Conservation (phyloP, 2,113 vertebrate genomes). For the Beaufortia kweichowensis region DNA sequence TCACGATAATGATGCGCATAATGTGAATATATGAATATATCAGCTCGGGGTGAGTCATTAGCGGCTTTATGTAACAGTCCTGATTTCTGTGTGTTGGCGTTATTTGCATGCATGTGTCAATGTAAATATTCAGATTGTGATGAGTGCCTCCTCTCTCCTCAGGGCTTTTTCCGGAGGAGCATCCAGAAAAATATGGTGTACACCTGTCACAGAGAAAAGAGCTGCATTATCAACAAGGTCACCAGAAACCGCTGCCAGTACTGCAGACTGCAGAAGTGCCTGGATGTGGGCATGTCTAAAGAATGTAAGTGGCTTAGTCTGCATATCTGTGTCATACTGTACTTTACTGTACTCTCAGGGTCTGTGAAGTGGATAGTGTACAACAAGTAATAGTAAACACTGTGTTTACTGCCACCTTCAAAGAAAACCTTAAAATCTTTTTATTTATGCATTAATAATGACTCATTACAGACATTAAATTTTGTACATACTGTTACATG, state of each 20-base stretch:
- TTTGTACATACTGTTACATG: no score
- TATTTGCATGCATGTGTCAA: neutral
- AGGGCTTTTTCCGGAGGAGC: constrained; percentile 94
- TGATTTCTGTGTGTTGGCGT: neutral
- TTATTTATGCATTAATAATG: no score
- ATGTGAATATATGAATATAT: constrained; percentile 14
- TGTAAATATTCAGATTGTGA: neutral
- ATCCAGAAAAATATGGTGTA: constrained; percentile 98
- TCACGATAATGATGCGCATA: neutral
- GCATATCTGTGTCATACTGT: neutral
- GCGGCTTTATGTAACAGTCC: neutral
- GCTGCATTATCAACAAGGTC: constrained; percentile 95
- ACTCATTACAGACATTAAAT: no score
- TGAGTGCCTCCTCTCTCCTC: constrained; percentile 33
- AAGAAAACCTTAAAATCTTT: no score
- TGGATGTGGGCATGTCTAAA: constrained; percentile 96
- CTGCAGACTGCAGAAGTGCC: constrained; percentile 94
- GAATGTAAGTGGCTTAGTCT: constrained; percentile 79
- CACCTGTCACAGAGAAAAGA: constrained; percentile 92
- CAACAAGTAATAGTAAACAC: neutral
- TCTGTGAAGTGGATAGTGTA: neutral
- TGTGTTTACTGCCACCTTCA: no score
- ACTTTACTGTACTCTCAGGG: no score
- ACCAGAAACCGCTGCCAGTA: constrained; percentile 95
- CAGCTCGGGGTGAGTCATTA: neutral